These are phyloP conservation scores for Ophraella communa DNA, from an alignment of 2,888 invertebrate genomes.

Conservation along the genomic window DNA sequence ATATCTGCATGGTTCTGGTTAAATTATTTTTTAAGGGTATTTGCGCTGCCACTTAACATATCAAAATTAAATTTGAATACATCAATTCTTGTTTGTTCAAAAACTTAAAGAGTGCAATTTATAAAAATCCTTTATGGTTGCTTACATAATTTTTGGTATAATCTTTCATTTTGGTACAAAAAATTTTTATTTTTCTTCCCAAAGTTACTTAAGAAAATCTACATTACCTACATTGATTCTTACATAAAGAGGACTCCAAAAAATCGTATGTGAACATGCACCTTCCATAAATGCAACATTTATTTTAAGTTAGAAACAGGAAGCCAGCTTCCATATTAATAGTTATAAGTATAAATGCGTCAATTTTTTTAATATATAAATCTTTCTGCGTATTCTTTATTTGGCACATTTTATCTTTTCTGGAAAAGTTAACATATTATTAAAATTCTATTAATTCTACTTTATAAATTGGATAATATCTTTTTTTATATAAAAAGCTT, in stretches of 20 bases:
- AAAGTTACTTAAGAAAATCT: constrained; percentile 4
- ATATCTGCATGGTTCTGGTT: too few species aligned
- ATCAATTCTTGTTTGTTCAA: neutral
- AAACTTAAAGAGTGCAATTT: neutral
- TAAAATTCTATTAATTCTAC: neutral
- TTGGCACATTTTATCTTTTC: neutral
- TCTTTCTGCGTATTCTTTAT: neutral
- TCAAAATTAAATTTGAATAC: neutral
- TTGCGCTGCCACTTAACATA: too few species aligned
- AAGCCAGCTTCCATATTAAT: constrained; percentile 11
- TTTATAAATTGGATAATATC: neutral
- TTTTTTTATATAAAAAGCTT: neutral
- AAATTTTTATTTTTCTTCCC: neutral
- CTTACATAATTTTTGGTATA: neutral
- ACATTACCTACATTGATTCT: constrained; percentile 10
- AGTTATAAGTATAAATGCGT: neutral
- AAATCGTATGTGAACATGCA: constrained; percentile 1
- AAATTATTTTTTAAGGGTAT: too few species aligned
- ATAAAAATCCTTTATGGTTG: neutral
- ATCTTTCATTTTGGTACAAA: neutral
- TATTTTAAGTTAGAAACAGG: constrained; percentile 1
- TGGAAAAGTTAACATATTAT: neutral
- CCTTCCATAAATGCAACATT: constrained; percentile 5
- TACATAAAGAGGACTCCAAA: constrained; percentile 10
- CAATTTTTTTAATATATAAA: neutral